phyloP scores from a whole-genome alignment of 2,113 vertebrate genomes.

The Phocoena phocoena region DNA sequence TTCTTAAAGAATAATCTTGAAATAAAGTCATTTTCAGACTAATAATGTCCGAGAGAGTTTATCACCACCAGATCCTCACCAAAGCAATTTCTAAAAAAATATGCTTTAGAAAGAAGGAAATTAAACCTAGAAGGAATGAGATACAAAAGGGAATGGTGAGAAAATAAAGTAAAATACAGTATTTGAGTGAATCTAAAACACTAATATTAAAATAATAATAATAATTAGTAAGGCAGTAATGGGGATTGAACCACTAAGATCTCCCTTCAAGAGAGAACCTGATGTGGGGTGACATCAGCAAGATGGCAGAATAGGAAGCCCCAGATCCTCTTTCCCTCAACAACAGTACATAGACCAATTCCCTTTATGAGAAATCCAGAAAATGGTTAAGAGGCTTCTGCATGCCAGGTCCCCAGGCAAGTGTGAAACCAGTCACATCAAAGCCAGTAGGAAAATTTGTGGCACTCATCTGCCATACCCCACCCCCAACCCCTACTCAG shows the following conservation, averaged over 20 bases:
- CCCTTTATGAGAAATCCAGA: neutral
- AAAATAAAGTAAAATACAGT: neutral
- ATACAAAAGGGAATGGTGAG: neutral
- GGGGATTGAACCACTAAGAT: neutral
- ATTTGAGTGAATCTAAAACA: neutral
- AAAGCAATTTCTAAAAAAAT: neutral
- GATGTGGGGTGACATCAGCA: neutral
- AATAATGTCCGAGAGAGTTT: neutral
- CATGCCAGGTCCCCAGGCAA: neutral
- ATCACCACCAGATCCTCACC: neutral
- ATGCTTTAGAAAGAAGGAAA: neutral
- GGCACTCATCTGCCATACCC: neutral
- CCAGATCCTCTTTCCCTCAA: neutral
- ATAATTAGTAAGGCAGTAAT: neutral
- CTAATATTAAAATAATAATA: neutral
- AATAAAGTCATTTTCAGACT: neutral
- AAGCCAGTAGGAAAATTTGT: neutral
- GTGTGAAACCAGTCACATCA: neutral
- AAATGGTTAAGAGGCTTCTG: neutral
- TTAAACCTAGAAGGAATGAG: neutral
- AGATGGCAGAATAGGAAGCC: neutral
- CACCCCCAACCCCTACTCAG: neutral
- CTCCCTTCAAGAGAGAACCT: neutral
- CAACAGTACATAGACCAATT: neutral
- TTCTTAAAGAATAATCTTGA: neutral